A percentile compares a stretch with the other conserved stretches of the same genome.
Conservation (phyloP, 2,888 invertebrate species). For the Macrophya annulata region DNA sequence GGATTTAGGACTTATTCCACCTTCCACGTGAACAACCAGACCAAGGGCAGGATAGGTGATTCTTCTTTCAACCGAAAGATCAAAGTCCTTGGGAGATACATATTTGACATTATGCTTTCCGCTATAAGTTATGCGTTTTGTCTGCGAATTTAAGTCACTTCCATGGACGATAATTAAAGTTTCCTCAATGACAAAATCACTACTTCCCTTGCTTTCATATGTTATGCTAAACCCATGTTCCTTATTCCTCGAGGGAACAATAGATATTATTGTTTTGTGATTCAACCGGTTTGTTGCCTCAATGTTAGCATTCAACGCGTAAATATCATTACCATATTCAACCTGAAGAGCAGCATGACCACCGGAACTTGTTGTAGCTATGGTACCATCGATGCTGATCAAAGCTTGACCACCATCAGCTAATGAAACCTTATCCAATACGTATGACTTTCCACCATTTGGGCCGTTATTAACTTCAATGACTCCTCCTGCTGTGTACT, state of each 20-base stretch:
- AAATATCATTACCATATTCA: conserved; percentile 79
- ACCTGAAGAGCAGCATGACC: conserved; percentile 81
- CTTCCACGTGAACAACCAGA: conserved; percentile 80
- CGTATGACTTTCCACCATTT: conserved; percentile 80
- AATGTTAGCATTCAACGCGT: conserved; percentile 80
- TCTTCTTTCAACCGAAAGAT: conserved; percentile 81
- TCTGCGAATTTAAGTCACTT: conserved; percentile 82
- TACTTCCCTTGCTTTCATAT: conserved; percentile 81
- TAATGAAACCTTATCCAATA: conserved; percentile 82
- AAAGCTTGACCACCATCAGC: conserved; percentile 79
- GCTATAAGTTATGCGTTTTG: conserved; percentile 81
- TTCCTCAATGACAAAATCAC: conserved; percentile 73
- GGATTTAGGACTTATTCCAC: conserved; percentile 82
- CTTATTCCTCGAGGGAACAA: conserved; percentile 84
- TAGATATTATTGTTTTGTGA: conserved; percentile 80
- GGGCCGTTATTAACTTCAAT: conserved; percentile 78
- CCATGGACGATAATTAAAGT: conserved; percentile 84
- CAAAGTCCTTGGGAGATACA: conserved; percentile 76
- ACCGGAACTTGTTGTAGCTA: conserved; percentile 77
- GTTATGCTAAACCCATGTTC: conserved; percentile 83
- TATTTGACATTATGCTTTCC: conserved; percentile 71
- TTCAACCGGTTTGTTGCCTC: conserved; percentile 78
- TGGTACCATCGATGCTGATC: conserved; percentile 81
- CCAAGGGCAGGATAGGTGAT: conserved; percentile 70
- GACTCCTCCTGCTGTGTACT: conserved; percentile 82